phyloP scores from a whole-genome alignment of 1,140 invertebrate species.

The Arctopsyche grandis region DNA sequence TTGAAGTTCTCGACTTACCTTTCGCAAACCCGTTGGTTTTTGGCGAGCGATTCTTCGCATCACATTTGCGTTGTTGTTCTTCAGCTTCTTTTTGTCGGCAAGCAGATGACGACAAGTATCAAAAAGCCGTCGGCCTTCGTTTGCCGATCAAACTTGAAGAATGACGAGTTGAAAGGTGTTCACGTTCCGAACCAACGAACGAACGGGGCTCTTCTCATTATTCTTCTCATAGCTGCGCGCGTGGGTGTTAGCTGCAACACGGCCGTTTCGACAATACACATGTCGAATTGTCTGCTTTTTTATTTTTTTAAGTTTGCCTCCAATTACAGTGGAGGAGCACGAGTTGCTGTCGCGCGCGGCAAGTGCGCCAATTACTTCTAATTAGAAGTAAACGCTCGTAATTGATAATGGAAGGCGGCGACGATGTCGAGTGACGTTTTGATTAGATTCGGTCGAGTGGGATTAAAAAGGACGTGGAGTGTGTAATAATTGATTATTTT shows the following conservation, averaged over 20 bases:
- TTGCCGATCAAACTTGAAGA: neutral
- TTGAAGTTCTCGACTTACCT: neutral
- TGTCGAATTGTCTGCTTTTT: neutral
- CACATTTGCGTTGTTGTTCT: neutral
- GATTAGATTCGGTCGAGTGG: neutral
- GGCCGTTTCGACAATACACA: neutral
- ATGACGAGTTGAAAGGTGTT: slow-evolving; percentile 2
- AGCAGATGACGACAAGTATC: slow-evolving; percentile 10
- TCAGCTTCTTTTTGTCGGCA: neutral
- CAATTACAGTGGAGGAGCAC: neutral
- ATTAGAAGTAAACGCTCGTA: neutral
- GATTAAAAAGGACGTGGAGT: too few relatives aligned
- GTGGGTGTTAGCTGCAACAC: neutral
- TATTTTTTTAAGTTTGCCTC: neutral
- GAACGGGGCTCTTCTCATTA: neutral
- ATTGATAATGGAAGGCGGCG: slow-evolving; percentile 1
- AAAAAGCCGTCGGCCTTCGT: slow-evolving; percentile 8
- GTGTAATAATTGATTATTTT: neutral
- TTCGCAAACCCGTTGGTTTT: too few relatives aligned
- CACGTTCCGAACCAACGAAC: slow-evolving; percentile 1
- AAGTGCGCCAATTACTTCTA: slow-evolving; percentile 1
- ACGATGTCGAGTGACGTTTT: neutral
- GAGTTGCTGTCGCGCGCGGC: neutral
- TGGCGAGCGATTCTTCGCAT: too few relatives aligned
- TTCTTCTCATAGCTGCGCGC: neutral